A percentile compares a stretch with the other conserved stretches of the same genome.
Conservation (phyloP, 1,140 invertebrate species). For the Yoshiicerus persimilis region DNA sequence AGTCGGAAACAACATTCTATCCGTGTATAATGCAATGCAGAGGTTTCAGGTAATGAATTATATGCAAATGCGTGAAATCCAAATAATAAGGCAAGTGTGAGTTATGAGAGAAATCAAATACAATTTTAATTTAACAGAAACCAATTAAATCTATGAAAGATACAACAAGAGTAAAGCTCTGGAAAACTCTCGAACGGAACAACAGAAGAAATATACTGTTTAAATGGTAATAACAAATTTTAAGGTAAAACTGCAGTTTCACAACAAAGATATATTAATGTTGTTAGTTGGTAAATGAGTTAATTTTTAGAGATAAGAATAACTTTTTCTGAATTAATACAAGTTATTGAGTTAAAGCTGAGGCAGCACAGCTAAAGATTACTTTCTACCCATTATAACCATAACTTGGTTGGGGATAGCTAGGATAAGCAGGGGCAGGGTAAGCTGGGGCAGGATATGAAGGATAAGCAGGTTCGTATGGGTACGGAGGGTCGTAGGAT, state of each 20-base stretch:
- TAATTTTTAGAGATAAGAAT: neutral
- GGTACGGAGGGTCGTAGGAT: constrained; percentile 5
- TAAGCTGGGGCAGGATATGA: neutral
- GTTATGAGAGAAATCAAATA: neutral
- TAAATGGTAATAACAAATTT: neutral
- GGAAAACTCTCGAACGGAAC: neutral
- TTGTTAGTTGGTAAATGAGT: neutral
- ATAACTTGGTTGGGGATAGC: neutral
- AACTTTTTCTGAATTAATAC: neutral
- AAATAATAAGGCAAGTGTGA: neutral
- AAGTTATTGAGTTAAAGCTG: constrained; percentile 8
- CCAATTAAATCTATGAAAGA: neutral
- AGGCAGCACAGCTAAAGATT: neutral
- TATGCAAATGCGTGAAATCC: neutral
- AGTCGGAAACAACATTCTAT: neutral
- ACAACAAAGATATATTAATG: neutral
- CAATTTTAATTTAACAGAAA: neutral
- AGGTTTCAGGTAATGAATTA: neutral
- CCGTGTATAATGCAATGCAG: neutral
- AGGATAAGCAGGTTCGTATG: neutral
- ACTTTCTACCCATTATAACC: neutral
- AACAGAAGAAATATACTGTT: neutral
- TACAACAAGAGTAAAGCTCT: neutral
- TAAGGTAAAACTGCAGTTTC: constrained; percentile 16
- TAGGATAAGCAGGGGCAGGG: neutral